Evolutionary conservation across 35 echinoderm and acorn worm genomes (phyloP).

Genomic region (Lytechinus variegatus): DNA sequence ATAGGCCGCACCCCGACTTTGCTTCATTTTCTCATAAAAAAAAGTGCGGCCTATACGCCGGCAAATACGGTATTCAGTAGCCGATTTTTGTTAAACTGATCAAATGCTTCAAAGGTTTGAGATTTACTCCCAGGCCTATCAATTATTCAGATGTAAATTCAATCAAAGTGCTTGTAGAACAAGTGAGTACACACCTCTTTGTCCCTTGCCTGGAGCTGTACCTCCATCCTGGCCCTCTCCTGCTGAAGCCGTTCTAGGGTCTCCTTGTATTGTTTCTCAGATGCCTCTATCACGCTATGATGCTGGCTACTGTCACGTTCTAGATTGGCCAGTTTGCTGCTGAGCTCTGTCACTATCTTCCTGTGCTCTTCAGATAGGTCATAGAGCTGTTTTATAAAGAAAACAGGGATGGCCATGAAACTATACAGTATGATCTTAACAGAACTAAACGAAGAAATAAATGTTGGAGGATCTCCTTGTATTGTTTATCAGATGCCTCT

Average conservation of each 20-base stretch:
- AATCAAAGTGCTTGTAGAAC: too few species aligned
- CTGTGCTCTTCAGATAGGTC: slow-evolving; percentile 74
- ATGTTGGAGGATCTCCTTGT: slow-evolving; percentile 72
- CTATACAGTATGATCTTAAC: not conserved
- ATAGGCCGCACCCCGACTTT: too few species aligned
- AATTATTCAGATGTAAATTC: too few species aligned
- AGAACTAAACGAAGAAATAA: too few species aligned
- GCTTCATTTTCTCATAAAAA: too few species aligned
- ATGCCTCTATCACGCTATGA: slow-evolving; percentile 83
- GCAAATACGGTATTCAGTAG: too few species aligned
- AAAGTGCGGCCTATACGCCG: too few species aligned
- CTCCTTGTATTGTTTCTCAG: slow-evolving; percentile 80
- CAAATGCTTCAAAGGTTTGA: too few species aligned
- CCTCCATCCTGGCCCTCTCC: slow-evolving; percentile 92
- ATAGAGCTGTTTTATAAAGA: slow-evolving; percentile 67
- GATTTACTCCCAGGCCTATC: too few species aligned
- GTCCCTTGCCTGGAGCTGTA: slow-evolving; percentile 89
- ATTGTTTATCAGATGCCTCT: slow-evolving; percentile 72
- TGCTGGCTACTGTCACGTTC: slow-evolving; percentile 88
- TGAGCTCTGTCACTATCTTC: slow-evolving; percentile 72
- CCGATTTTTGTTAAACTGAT: too few species aligned
- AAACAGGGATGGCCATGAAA: not conserved
- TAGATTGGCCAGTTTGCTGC: slow-evolving; percentile 72
- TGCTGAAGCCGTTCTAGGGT: slow-evolving; percentile 90
- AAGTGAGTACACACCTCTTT: slow-evolving; percentile 69